Percentiles rank a stretch among this genome's conserved stretches.
Conservation (phyloP, 2,888 invertebrate genomes). For the Gryllus longicercus region DNA sequence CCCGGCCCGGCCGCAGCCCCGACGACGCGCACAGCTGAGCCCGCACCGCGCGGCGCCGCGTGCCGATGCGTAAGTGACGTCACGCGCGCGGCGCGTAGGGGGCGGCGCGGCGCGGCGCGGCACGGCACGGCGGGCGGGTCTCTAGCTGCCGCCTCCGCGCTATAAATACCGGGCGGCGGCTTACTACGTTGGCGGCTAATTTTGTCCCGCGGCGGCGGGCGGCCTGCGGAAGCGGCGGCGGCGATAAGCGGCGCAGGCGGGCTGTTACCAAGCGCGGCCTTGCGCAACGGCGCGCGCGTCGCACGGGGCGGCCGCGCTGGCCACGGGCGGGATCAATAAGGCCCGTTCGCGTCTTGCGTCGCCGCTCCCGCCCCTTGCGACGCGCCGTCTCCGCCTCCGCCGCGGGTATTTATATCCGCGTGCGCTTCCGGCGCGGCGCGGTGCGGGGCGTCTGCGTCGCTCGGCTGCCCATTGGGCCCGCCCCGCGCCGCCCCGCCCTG, state of each 20-base stretch:
- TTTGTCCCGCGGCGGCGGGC: too few species aligned
- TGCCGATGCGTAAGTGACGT: constrained; percentile 1
- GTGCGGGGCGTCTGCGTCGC: neutral
- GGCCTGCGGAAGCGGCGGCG: too few species aligned
- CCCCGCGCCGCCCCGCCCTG: too few species aligned
- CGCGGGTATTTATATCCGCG: neutral
- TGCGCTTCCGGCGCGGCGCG: too few species aligned
- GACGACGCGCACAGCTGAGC: neutral
- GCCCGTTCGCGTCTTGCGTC: neutral
- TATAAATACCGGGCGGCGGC: too few species aligned
- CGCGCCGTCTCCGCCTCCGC: neutral
- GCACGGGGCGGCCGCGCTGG: too few species aligned
- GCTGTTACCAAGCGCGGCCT: neutral
- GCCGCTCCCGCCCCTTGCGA: neutral
- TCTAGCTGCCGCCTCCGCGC: too few species aligned
- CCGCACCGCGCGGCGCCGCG: neutral
- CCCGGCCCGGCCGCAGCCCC: neutral
- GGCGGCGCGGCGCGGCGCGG: neutral
- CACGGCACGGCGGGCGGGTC: too few species aligned
- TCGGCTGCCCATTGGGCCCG: neutral
- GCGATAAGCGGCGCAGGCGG: too few species aligned
- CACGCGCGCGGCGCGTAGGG: neutral
- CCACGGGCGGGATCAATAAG: neutral
- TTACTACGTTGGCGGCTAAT: too few species aligned
- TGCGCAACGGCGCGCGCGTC: neutral